Conservation (phyloP, 1,140 invertebrate species). For the Calycopis cecrops region DNA sequence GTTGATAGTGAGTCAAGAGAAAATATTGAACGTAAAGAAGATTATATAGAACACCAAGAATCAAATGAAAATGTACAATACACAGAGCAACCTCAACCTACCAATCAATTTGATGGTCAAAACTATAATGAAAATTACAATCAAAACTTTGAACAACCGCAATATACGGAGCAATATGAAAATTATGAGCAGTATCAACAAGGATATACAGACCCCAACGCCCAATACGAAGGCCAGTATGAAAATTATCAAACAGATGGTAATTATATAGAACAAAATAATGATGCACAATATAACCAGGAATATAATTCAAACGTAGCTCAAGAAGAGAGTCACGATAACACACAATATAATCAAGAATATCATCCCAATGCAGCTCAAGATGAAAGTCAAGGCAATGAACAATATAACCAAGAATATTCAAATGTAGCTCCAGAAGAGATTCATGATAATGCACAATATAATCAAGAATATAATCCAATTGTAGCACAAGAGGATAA, state of each 20-base stretch:
- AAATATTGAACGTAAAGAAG: not conserved
- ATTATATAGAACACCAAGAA: slow-evolving; percentile 1
- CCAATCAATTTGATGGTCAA: slow-evolving; percentile 36
- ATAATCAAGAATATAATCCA: slow-evolving; percentile 20
- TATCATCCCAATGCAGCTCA: slow-evolving; percentile 16
- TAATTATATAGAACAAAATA: slow-evolving; percentile 46
- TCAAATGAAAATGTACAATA: slow-evolving; percentile 7
- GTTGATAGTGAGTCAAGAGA: not conserved
- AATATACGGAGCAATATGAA: slow-evolving; percentile 23
- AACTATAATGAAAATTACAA: slow-evolving; percentile 32
- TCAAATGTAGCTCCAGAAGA: slow-evolving; percentile 12
- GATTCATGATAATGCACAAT: slow-evolving; percentile 11
- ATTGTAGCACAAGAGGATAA: slow-evolving; percentile 8
- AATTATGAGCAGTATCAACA: slow-evolving; percentile 37
- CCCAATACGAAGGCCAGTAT: slow-evolving; percentile 43
- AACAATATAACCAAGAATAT: slow-evolving; percentile 13
- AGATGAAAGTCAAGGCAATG: slow-evolving; percentile 7
- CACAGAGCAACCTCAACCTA: slow-evolving; percentile 13
- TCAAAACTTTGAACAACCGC: slow-evolving; percentile 17
- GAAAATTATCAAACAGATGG: slow-evolving; percentile 47
- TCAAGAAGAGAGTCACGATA: slow-evolving; percentile 11
- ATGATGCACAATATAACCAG: slow-evolving; percentile 44
- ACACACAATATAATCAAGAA: slow-evolving; percentile 9
- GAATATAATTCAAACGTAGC: slow-evolving; percentile 28
- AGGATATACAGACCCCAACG: slow-evolving; percentile 29